Conservation (phyloP, 2,888 invertebrate genomes). For the Choristoneura rosaceana region DNA sequence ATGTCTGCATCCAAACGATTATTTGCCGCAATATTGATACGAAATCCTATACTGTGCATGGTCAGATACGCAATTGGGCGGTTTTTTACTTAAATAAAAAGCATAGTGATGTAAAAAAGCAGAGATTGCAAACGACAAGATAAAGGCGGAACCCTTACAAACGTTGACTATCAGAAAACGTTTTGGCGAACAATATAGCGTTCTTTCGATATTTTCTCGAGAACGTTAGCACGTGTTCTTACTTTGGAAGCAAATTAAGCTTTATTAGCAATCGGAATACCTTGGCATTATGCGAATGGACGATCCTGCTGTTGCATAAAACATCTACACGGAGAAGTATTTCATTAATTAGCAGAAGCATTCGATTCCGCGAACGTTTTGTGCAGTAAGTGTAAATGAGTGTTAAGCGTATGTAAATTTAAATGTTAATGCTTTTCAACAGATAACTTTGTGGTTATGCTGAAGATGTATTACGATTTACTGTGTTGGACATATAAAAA, state of each 20-base stretch:
- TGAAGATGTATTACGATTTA: no score
- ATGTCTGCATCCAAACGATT: no score
- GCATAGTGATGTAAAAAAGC: conserved; percentile 9
- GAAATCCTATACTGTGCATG: no score
- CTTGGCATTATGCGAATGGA: not conserved
- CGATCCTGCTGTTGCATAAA: not conserved
- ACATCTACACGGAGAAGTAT: not conserved
- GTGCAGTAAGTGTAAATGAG: no score
- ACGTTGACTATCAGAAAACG: conserved; percentile 14
- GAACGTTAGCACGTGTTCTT: not conserved
- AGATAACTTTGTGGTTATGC: no score
- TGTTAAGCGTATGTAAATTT: no score
- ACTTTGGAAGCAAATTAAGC: not conserved
- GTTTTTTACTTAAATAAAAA: not conserved
- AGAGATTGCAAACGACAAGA: conserved; percentile 41
- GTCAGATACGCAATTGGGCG: no score
- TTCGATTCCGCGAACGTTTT: not conserved
- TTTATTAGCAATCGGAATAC: not conserved
- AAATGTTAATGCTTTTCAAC: no score
- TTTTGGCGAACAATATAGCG: conserved; percentile 14
- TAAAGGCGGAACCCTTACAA: conserved; percentile 42
- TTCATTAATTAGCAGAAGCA: not conserved
- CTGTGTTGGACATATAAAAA: no score
- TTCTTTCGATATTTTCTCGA: not conserved
- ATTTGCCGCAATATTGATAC: no score